Percentiles rank a stretch among this genome's conserved stretches.
phyloP scores from a whole-genome alignment of 2,797 vertebrate species.

The Phrynocephalus guinanensis region DNA sequence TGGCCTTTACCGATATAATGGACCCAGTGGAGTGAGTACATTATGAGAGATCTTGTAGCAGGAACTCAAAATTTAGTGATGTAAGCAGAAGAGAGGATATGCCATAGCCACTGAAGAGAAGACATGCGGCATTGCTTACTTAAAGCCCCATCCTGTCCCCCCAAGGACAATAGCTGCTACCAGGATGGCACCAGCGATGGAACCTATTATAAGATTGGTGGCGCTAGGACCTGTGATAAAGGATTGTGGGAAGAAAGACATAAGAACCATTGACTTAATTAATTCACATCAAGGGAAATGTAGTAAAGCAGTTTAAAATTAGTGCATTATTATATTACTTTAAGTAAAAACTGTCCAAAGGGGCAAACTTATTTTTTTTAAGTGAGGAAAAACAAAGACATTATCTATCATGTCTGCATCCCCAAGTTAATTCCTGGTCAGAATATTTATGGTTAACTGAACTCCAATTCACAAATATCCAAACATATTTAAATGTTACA shows the following conservation, averaged over 20 bases:
- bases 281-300: slow-evolving; percentile 71
- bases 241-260: slow-evolving; percentile 89
- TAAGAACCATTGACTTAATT: slow-evolving; percentile 85
- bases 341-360: slow-evolving; percentile 43
- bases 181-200: slow-evolving; percentile 99
- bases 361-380: slow-evolving; percentile 51
- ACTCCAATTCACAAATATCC: slow-evolving; percentile 43
- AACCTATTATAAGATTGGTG: slow-evolving; percentile 99
- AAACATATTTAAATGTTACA: slow-evolving; percentile 34
- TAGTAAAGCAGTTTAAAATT: slow-evolving; percentile 60
- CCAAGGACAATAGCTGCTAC: slow-evolving; percentile 99
- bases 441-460: slow-evolving; percentile 33
- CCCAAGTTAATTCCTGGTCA: slow-evolving; percentile 42
- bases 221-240: slow-evolving; percentile 99
- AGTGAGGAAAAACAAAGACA: slow-evolving; percentile 7
- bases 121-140: slow-evolving; percentile 99
- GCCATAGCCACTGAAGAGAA: slow-evolving; percentile 90
- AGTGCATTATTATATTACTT: slow-evolving; percentile 56
- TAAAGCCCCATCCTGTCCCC: slow-evolving; percentile 99
- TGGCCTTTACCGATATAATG: neutral
- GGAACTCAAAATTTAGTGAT: slow-evolving; percentile 93
- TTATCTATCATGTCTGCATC: slow-evolving; percentile 1
- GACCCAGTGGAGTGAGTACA: slow-evolving; percentile 42
- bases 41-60: slow-evolving; percentile 85
- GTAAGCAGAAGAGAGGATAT: slow-evolving; percentile 90